A percentile compares a stretch with the other conserved stretches of the same genome.
Evolutionary conservation across 2,113 vertebrate genomes (phyloP).

Genomic region (Cheirogaleus medius): DNA sequence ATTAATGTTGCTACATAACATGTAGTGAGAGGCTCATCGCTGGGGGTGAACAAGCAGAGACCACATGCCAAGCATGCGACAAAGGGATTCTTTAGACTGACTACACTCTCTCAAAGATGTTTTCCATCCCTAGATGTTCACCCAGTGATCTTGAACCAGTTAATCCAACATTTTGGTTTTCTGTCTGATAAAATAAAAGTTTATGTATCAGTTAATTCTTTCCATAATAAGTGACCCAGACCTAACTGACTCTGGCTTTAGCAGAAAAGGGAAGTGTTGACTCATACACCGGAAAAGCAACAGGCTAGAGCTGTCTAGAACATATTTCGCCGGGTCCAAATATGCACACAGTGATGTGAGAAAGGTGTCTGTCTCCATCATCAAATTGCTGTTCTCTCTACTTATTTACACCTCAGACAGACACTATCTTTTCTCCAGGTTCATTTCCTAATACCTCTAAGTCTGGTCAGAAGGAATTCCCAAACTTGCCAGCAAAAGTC

Average conservation of each 20-base stretch:
- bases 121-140: neutral
- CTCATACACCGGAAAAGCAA: neutral
- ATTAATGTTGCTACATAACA: neutral
- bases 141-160: neutral
- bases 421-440: fast-evolving
- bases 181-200: neutral
- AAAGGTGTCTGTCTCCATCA: too few species aligned
- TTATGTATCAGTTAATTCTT: neutral
- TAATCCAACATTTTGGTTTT: neutral
- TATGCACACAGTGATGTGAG: fast-evolving
- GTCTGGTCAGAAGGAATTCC: neutral
- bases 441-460: neutral
- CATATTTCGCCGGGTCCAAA: fast-evolving
- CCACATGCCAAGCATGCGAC: neutral
- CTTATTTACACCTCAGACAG: neutral
- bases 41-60: neutral
- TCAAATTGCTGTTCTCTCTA: neutral
- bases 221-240: neutral
- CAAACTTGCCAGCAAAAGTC: neutral
- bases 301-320: neutral
- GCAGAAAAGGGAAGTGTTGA: neutral
- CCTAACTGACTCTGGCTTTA: neutral
- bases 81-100: too few species aligned
- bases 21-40: neutral
- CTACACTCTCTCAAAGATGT: neutral